A percentile compares a stretch with the other conserved stretches of the same genome.
phyloP scores from a whole-genome alignment of 1,140 invertebrate genomes.

The Eumeta japonica region DNA sequence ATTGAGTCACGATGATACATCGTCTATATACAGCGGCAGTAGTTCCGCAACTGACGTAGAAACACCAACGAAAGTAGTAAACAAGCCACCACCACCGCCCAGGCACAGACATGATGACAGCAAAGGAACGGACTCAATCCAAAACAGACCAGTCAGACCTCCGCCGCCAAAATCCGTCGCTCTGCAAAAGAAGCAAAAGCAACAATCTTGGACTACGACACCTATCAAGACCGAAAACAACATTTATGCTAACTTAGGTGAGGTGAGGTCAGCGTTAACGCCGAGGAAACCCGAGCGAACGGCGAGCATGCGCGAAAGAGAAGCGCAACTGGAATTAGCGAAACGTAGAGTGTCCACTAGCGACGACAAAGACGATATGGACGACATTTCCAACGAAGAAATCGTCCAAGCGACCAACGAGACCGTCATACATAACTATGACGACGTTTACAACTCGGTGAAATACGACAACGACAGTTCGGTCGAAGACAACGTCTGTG shows the following conservation, averaged over 20 bases:
- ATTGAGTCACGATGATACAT: conserved; percentile 45
- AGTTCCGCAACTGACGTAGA: conserved; percentile 49
- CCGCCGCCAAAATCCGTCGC: conserved; percentile 70
- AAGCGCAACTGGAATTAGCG: conserved; percentile 63
- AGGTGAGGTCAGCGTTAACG: conserved; percentile 73
- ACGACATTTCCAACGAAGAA: conserved; percentile 35
- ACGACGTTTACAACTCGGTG: conserved; percentile 48
- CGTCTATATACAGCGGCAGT: conserved; percentile 54
- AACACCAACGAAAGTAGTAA: conserved; percentile 34
- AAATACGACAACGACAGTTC: conserved; percentile 50
- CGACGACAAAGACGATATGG: conserved; percentile 46
- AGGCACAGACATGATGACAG: conserved; percentile 55
- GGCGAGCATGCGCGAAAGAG: conserved; percentile 75
- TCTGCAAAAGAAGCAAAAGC: conserved; percentile 63
- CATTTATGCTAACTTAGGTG: conserved; percentile 79
- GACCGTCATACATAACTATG: conserved; percentile 46
- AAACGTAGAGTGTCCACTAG: conserved; percentile 52
- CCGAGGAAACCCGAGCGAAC: conserved; percentile 78
- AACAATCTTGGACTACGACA: conserved; percentile 45
- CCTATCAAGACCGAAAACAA: conserved; percentile 62
- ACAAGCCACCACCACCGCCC: conserved; percentile 57
- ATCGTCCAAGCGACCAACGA: conserved; percentile 46
- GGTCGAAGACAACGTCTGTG: conserved; percentile 11
- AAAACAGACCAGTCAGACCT: conserved; percentile 64
- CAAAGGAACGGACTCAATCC: conserved; percentile 53